phyloP scores from a whole-genome alignment of 2,113 vertebrate genomes.

The Thomomys bottae region DNA sequence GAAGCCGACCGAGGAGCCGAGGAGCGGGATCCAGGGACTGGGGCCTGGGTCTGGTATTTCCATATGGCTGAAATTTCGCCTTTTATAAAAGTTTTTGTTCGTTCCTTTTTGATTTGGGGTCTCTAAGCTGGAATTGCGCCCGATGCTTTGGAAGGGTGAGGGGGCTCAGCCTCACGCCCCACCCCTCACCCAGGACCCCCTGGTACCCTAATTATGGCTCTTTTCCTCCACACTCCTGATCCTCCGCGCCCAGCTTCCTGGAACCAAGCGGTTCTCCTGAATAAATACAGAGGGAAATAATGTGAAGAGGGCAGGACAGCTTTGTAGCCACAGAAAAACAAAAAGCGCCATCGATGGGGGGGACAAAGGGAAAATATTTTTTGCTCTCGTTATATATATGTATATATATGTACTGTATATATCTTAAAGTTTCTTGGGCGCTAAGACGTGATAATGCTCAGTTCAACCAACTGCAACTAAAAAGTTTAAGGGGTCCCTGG shows the following conservation, averaged over 20 bases:
- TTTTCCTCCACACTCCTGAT: constrained; percentile 21
- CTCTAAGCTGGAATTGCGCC: constrained; percentile 46
- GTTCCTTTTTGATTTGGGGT: constrained; percentile 57
- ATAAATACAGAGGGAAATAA: constrained; percentile 71
- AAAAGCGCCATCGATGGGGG: constrained; percentile 62
- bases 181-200: background rate
- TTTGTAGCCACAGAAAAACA: constrained; percentile 68
- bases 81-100: constrained; percentile 45
- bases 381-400: constrained; percentile 59
- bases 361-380: constrained; percentile 55
- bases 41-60: constrained; percentile 44
- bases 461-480: constrained; percentile 90
- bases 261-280: constrained; percentile 55
- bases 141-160: background rate
- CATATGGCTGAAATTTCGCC: background rate
- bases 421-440: constrained; percentile 84
- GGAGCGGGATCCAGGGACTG: constrained; percentile 43
- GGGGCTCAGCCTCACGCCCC: constrained; percentile 3
- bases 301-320: constrained; percentile 63
- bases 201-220: constrained; percentile 3
- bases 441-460: constrained; percentile 84
- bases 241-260: constrained; percentile 46
- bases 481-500: constrained; percentile 88
- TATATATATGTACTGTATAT: constrained; percentile 76
- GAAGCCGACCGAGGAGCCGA: constrained; percentile 39